Conservation (phyloP, 2,888 invertebrate species). For the Microplitis manilae region DNA sequence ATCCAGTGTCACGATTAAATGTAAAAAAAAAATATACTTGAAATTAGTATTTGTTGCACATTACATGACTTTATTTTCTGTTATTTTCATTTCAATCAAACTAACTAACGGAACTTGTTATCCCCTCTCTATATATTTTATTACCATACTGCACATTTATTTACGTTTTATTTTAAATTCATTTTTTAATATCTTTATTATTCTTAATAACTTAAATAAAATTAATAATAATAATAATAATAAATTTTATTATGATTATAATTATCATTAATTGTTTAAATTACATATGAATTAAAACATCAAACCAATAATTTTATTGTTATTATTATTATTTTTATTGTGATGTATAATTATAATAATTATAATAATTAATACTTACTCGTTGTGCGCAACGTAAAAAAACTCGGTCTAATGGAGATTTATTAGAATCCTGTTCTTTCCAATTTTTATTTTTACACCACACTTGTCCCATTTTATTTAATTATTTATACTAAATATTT, state of each 20-base stretch:
- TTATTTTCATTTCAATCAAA: background rate
- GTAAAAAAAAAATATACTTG: background rate
- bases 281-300: background rate
- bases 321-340: background rate
- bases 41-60: no score
- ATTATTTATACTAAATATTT: background rate
- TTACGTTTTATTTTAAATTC: background rate
- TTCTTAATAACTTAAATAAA: no score
- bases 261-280: background rate
- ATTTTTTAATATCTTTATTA: background rate
- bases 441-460: conserved; percentile 70
- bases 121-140: background rate
- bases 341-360: background rate
- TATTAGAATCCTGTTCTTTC: conserved; percentile 68
- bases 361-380: conserved; percentile 56
- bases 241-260: no score
- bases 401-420: conserved; percentile 69
- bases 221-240: no score
- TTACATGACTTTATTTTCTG: background rate
- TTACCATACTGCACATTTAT: background rate
- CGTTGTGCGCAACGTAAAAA: conserved; percentile 69
- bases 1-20: background rate
- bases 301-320: background rate
- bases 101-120: background rate
- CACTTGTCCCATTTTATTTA: conserved; percentile 67